Evolutionary conservation across 2,797 vertebrate species (phyloP), one percentile per base, ranked within the genome.

Genomic region (Channa striata): DNA sequence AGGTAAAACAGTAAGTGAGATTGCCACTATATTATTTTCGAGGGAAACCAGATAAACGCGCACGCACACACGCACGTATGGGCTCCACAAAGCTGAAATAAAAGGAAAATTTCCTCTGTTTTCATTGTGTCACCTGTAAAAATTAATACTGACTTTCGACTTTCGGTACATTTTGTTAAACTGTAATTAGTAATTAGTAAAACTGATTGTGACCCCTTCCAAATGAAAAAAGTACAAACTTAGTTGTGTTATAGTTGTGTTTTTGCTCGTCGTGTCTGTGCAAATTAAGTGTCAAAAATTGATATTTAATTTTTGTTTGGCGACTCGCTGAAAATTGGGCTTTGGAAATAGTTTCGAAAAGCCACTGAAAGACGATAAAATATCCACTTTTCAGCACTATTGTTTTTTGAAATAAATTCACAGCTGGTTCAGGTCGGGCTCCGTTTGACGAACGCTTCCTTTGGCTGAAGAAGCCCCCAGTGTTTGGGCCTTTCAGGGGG

Each of bases 401-500:
- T 8, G 2, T 12, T 44, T 33, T 2, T 37, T n/a, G n/a, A n/a
- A 4, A 11, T 20, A 17, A 12, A 5, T 36, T 11, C 37, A 8
- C n/a, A n/a, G n/a, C n/a, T n/a, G n/a, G n/a, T 17, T 57, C 14
- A 40, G 12, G 19, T 50, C 20, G 11, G 43, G 5, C 0, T 46
- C 6, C 7, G 19, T 21, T 37, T 17, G 16, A 8, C 10, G 49
- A 20, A 10, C 52, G 52, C 62, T 70, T 46, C 39, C 6, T 48
- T 56, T 36, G 33, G 36, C 11, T 21, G 51, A 0, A 11, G 30
- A 20, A 8, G 43, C 47, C 0, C n/a, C 16, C 10, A 37, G 0
- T 14, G 21, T 40, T 19, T 8, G 1, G 68, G 69, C 72, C 72
- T 59, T 39, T 10, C 13, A 20, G 4, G 25, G 6, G 19, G 81